These are phyloP conservation scores for Leucophenga maculata DNA, from an alignment of 2,888 invertebrate species.

Conservation along the genomic window DNA sequence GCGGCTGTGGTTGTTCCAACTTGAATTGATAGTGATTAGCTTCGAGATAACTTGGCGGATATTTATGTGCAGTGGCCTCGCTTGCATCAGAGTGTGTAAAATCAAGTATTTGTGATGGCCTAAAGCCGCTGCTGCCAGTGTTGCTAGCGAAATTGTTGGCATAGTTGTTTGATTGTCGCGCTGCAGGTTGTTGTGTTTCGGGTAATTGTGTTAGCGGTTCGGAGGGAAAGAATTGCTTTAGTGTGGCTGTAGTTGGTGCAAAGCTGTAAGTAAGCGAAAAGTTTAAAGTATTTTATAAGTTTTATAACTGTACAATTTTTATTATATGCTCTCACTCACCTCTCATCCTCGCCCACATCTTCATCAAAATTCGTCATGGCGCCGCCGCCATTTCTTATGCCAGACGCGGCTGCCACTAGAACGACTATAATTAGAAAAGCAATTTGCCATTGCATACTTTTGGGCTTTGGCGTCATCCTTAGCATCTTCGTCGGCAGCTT, in stretches of 20 bases:
- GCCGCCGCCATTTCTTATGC: slow-evolving; percentile 68
- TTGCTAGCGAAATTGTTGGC: neutral
- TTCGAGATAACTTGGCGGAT: slow-evolving; percentile 54
- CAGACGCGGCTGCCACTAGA: slow-evolving; percentile 62
- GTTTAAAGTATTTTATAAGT: neutral
- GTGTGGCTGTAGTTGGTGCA: slow-evolving; percentile 39
- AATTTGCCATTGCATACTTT: slow-evolving; percentile 68
- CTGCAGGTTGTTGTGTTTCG: neutral
- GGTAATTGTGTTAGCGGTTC: slow-evolving; percentile 35
- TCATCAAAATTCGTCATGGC: neutral
- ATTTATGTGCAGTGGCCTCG: slow-evolving; percentile 35
- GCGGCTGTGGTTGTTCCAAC: slow-evolving; percentile 20
- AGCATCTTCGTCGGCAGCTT: slow-evolving; percentile 20
- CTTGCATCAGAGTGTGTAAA: slow-evolving; percentile 63
- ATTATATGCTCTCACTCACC: neutral
- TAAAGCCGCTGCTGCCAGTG: slow-evolving; percentile 47
- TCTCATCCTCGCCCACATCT: slow-evolving; percentile 59
- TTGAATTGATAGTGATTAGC: slow-evolving; percentile 47
- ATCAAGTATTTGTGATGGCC: slow-evolving; percentile 62
- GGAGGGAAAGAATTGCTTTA: slow-evolving; percentile 47
- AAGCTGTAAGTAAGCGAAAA: slow-evolving; percentile 30
- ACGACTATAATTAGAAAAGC: slow-evolving; percentile 72
- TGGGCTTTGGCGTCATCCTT: slow-evolving; percentile 40
- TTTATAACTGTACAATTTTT: neutral
- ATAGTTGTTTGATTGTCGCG: slow-evolving; percentile 41